These are phyloP conservation scores for Bhutanitis thaidina DNA, from an alignment of 2,888 invertebrate genomes.

Conservation along the genomic window DNA sequence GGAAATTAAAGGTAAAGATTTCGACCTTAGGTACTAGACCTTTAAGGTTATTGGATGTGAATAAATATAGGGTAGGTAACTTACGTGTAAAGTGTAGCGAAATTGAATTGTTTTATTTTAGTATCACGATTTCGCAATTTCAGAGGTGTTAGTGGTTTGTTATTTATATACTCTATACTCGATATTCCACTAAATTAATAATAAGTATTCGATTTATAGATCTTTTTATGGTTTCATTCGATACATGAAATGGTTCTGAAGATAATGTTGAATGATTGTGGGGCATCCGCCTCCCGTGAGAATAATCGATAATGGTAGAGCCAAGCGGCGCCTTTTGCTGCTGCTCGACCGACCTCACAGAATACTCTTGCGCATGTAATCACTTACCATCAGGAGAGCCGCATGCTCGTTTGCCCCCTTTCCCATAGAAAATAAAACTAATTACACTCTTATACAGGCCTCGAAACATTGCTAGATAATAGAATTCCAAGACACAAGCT, in stretches of 20 bases:
- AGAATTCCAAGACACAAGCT: no score
- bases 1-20: background rate
- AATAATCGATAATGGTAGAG: no score
- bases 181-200: conserved; percentile 6
- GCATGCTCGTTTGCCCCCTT: no score
- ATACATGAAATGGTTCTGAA: background rate
- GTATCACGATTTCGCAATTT: conserved; percentile 21
- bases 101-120: conserved; percentile 22
- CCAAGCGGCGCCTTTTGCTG: no score
- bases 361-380: no score
- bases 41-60: background rate
- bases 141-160: conserved; percentile 21
- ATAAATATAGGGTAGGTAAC: background rate
- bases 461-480: no score
- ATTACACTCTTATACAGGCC: no score
- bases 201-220: conserved; percentile 3
- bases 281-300: no score
- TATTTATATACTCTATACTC: conserved; percentile 16
- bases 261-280: no score
- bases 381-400: no score
- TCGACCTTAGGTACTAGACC: background rate
- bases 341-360: no score
- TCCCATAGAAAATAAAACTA: no score
- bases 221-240: background rate
- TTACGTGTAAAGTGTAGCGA: conserved; percentile 21